Evolutionary conservation across 2,888 invertebrate genomes (phyloP).

Genomic region (Lapara coniferarum): DNA sequence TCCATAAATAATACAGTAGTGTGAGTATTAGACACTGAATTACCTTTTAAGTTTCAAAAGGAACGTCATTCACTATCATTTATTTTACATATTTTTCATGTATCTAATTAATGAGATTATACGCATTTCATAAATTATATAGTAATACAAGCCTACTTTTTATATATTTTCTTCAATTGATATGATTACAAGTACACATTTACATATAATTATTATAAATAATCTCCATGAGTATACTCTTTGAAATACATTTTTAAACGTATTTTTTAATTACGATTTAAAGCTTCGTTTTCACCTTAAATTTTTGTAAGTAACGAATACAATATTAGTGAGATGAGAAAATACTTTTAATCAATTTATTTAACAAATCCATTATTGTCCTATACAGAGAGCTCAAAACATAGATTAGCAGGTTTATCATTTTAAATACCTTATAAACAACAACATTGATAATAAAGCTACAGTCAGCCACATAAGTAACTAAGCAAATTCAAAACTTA

Average conservation of each 20-base stretch:
- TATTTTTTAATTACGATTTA: conserved; percentile 75
- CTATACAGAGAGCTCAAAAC: conserved; percentile 18
- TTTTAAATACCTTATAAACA: neutral
- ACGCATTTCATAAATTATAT: neutral
- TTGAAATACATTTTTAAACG: conserved; percentile 39
- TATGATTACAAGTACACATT: conserved; percentile 14
- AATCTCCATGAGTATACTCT: conserved; percentile 29
- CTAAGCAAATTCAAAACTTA: too few species aligned
- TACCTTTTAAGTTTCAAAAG: neutral
- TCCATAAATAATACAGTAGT: neutral
- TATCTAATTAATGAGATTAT: neutral
- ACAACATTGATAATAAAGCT: conserved; percentile 63
- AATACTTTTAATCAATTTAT: conserved; percentile 62
- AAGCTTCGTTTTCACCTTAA: conserved; percentile 78
- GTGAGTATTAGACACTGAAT: neutral
- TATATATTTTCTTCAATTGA: conserved; percentile 10
- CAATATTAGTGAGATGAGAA: conserved; percentile 31
- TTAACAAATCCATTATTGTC: conserved; percentile 34
- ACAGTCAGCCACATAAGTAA: conserved; percentile 40
- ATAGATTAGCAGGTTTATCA: neutral
- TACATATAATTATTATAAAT: conserved; percentile 19
- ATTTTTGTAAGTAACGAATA: conserved; percentile 47
- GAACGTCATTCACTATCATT: neutral
- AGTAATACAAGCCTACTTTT: neutral
- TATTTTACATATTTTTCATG: neutral